Evolutionary conservation across 2,797 vertebrate species (phyloP), one percentile per base, ranked within the genome.

Genomic region (Catharus ustulatus): DNA sequence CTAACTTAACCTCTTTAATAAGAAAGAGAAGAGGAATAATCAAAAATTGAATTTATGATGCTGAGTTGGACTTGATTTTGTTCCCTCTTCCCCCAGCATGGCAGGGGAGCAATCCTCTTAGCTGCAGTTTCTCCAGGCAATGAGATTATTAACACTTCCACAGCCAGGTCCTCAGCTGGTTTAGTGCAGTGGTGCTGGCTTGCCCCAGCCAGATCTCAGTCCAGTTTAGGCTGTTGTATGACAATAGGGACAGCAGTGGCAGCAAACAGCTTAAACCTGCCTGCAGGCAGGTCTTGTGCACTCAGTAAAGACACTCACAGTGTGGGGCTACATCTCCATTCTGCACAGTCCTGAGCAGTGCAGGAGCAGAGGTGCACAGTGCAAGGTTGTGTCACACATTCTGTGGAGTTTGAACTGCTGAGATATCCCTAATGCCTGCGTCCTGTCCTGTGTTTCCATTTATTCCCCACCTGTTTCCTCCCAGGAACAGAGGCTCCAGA

Each of bases 401-500:
- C 46, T 6, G 20, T 72, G 52, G 14, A 16, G 27, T 90, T 89
- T 94, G 66, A 78, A 36, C 75, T 83, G 67, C 49, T n/a, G 1
- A 43, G 13, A 8, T 72, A 17, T 83, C 79, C 79, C 61, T 29
- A 16, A 40, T 90, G 36, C 16, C 45, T 9, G 6, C 55, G 5
- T 78, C 29, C 63, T 84, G 63, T 29, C 42, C 73, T 45, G 45
- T 17, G 2, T 94, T 89, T 90, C 52, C 30, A 26, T 90, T 94
- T 79, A 54, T 94, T 94, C 89, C 64, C 40, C 23, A 5, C 94
- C 87, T 72, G 15, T 73, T 94, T 94, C 87, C 52, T 51, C 42
- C 68, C 89, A 67, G 54, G 87, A 82, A 74, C 87, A 91, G 95
- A 90, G 93, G 89, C 73, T 90, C 69, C 63, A 87, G 64, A 71